These are phyloP conservation scores for Eumacrocentrus americanus DNA, from an alignment of 2,888 invertebrate genomes.

Conservation along the genomic window DNA sequence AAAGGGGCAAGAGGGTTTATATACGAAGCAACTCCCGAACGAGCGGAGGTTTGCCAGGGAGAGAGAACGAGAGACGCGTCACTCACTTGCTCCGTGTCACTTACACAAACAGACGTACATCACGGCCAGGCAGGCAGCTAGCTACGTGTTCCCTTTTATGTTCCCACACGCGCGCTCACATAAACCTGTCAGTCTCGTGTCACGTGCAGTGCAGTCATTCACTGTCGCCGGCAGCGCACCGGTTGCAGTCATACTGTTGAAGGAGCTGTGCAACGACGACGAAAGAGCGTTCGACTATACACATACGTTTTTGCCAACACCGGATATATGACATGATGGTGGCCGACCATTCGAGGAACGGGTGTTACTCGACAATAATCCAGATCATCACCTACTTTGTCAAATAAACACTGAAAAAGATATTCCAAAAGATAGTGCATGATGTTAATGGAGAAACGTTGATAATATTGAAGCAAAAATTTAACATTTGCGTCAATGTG, in stretches of 20 bases:
- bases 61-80: conserved; percentile 50
- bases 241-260: conserved; percentile 40
- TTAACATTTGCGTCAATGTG: no score
- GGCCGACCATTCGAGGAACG: no score
- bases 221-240: conserved; percentile 56
- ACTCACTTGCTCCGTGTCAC: conserved; percentile 59
- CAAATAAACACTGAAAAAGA: no score
- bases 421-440: no score
- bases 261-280: conserved; percentile 29
- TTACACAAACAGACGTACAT: conserved; percentile 62
- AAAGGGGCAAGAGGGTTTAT: conserved; percentile 9
- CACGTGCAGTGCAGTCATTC: conserved; percentile 61
- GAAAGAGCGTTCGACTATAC: conserved; percentile 5
- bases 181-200: conserved; percentile 62
- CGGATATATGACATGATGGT: no score
- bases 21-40: conserved; percentile 9
- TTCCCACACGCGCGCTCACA: conserved; percentile 58
- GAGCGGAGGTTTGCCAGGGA: conserved; percentile 1
- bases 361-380: no score
- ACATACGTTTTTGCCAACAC: no score
- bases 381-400: no score
- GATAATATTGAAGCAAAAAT: no score
- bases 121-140: conserved; percentile 53
- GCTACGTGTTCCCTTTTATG: conserved; percentile 59
- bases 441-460: no score